These are phyloP conservation scores for Pseudorhombus dupliciocellatus DNA, from an alignment of 2,113 vertebrate species.

Conservation along the genomic window DNA sequence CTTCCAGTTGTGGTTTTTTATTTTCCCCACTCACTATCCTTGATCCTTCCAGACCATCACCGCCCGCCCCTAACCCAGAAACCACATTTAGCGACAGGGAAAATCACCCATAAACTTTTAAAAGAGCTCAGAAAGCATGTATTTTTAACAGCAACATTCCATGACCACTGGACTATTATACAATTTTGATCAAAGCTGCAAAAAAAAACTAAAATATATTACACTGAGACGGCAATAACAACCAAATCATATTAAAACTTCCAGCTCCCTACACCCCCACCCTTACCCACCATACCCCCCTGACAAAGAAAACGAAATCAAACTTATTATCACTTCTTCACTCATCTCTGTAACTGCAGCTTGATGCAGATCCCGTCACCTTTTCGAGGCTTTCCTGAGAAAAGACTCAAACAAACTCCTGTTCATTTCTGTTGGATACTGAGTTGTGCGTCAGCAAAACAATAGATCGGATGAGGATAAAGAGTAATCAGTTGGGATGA, in stretches of 20 bases:
- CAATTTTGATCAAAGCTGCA: not conserved
- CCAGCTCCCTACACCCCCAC: not conserved
- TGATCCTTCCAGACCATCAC: not conserved
- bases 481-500: constrained; percentile 28
- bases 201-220: too few species aligned
- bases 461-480: constrained; percentile 23
- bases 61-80: not conserved
- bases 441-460: constrained; percentile 20
- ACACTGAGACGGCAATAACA: too few species aligned
- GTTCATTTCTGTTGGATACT: constrained; percentile 6
- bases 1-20: not conserved
- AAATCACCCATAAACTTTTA: not conserved
- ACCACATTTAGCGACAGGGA: not conserved
- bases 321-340: too few species aligned
- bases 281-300: too few species aligned
- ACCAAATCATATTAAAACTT: not conserved
- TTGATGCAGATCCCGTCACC: constrained; percentile 11
- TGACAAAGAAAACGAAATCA: too few species aligned
- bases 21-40: not conserved
- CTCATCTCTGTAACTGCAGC: not conserved
- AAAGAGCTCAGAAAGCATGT: not conserved
- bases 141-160: not conserved
- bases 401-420: constrained; percentile 41
- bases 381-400: constrained; percentile 42
- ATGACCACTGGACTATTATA: not conserved